Base-by-base conservation (phyloP, 2,113 vertebrate genomes). In the Aptenodytes patagonicus region DNA sequence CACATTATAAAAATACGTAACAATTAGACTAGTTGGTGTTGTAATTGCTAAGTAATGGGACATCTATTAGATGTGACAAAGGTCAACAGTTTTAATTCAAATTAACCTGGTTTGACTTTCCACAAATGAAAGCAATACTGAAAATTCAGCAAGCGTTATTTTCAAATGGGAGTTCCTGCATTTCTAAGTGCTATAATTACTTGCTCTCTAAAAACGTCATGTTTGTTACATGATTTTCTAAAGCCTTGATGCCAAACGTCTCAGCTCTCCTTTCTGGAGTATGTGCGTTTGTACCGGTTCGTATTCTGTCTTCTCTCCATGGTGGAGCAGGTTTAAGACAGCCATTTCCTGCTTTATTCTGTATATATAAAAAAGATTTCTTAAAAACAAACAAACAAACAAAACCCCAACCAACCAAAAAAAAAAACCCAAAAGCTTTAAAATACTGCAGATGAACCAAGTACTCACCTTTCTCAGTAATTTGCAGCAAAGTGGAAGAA, bases 151-250 rank as follows among this genome's bases (percentile, higher is more conserved):
- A 73, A 79, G 58, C 85, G 81, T 91, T 81, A 92, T 55, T 96
- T 90, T 96, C 78, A 92, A 49, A 82, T 70, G 85, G 94, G 90
- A 93, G 82, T 62, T 90, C 18, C 62, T 96, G 81, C 87, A 76
- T 96, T 96, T 94, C 73, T 80, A 69, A 92, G 91, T 89, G 91
- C 87, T 91, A 0, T 28, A 81, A 94, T 98, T 98, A 98, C 97
- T 99, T 99, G 98, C 98, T 99, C 95, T 99, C 99, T 94, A 98
- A 98, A 97, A 99, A 98, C 0, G 98, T 99, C 95, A 99, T 98
- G 62, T 97, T 98, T 92, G 98, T 95, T 96, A 99, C 97, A 93
- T 98, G 98, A 84, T 98, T 98, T 97, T 99, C 99, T 96, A 99
- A 96, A 91, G 98, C 98, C 89, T 98, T 98, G 73, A 98, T 95